Conservation (phyloP, 2,797 vertebrate species). For the Taenioides sp. region DNA sequence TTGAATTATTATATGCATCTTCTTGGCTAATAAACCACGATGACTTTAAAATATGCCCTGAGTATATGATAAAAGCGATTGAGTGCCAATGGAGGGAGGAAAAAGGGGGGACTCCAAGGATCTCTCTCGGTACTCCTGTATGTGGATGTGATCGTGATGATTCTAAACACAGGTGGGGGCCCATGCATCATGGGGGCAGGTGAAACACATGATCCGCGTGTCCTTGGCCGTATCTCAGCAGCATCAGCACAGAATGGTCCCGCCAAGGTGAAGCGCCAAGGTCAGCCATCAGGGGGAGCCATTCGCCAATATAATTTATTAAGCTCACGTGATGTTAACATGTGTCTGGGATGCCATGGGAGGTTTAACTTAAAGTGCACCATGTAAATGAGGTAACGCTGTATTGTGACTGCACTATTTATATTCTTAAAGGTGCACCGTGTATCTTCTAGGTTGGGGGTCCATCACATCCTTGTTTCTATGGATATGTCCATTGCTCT, state of each 20-base stretch:
- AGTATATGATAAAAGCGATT: constrained; percentile 23
- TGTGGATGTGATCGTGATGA: constrained; percentile 7
- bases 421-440: too few species aligned
- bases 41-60: constrained; percentile 22
- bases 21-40: constrained; percentile 18
- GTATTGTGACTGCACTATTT: too few species aligned
- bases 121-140: background rate
- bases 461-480: too few species aligned
- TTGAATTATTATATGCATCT: constrained; percentile 46
- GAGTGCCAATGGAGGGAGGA: constrained; percentile 8
- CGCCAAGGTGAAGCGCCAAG: constrained; percentile 70
- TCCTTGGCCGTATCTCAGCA: constrained; percentile 75
- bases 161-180: constrained; percentile 61
- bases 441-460: too few species aligned
- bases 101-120: constrained; percentile 8
- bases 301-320: constrained; percentile 58
- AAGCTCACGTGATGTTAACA: constrained; percentile 22
- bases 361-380: background rate
- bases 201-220: constrained; percentile 68
- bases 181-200: constrained; percentile 73
- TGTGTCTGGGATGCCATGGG: constrained; percentile 23
- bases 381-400: background rate
- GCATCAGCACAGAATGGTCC: constrained; percentile 67
- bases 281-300: constrained; percentile 60
- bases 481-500: too few species aligned